Evolutionary conservation across 2,797 vertebrate species (phyloP).

Genomic region (Anolis apletophallus): DNA sequence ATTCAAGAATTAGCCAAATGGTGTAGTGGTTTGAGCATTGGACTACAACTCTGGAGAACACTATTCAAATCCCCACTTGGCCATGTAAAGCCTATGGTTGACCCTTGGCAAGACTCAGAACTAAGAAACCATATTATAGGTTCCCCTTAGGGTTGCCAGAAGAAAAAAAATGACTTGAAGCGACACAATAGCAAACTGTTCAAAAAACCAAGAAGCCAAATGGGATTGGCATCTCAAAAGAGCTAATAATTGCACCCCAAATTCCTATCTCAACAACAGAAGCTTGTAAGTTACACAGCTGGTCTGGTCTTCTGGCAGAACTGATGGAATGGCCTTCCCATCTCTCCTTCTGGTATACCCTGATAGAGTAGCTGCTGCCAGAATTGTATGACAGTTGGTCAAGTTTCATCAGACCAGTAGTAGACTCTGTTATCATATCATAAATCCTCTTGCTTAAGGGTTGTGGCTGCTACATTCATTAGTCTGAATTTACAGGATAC

Average conservation of each 20-base stretch:
- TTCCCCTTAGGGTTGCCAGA: no score
- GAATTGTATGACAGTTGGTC: background rate
- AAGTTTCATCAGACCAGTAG: slow-evolving; percentile 6
- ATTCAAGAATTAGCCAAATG: background rate
- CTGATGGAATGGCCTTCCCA: background rate
- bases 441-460: slow-evolving; percentile 33
- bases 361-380: no score
- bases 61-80: no score
- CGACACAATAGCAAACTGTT: background rate
- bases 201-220: background rate
- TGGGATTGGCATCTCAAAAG: background rate
- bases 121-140: no score
- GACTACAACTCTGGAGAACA: no score
- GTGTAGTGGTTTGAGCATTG: no score
- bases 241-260: background rate
- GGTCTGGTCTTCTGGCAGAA: background rate
- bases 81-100: no score
- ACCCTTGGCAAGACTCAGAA: no score
- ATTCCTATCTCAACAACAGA: no score
- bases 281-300: background rate
- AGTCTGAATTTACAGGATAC: slow-evolving; percentile 20
- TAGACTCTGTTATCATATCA: background rate
- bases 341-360: background rate
- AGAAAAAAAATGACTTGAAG: no score
- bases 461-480: slow-evolving; percentile 13